Conservation (phyloP, 2,113 vertebrate genomes). For the Picathartes gymnocephalus region DNA sequence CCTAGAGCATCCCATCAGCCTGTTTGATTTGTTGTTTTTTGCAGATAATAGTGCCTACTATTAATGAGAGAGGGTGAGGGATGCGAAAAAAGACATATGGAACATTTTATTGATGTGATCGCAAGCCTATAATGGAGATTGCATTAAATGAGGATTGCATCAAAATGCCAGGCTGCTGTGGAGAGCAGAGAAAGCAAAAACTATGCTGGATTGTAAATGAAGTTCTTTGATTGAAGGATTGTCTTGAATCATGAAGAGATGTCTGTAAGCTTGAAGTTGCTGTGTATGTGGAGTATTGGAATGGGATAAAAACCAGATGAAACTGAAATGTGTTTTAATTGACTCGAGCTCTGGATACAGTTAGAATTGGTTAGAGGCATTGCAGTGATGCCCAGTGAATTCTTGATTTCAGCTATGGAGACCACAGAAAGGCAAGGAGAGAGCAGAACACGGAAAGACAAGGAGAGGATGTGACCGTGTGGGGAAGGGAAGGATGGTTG, state of each 20-base stretch:
- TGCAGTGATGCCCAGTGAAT: constrained; percentile 32
- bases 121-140: constrained; percentile 65
- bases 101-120: constrained; percentile 57
- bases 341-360: neutral
- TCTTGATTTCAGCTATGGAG: constrained; percentile 44
- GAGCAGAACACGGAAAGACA: neutral
- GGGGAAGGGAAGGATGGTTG: neutral
- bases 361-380: constrained; percentile 10
- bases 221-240: constrained; percentile 63
- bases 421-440: neutral
- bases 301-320: neutral
- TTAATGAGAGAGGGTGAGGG: neutral
- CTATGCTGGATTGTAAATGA: constrained; percentile 53
- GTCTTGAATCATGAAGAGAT: constrained; percentile 8
- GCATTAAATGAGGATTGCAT: constrained; percentile 60
- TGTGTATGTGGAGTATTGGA: neutral
- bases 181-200: neutral
- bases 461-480: neutral
- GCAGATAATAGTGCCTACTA: neutral
- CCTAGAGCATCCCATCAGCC: neutral
- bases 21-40: neutral
- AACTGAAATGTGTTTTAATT: neutral
- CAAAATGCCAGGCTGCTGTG: constrained; percentile 43
- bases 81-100: neutral
- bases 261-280: constrained; percentile 56